These are phyloP conservation scores for Ganaspis sp. DNA, from an alignment of 1,140 invertebrate species.

Conservation along the genomic window DNA sequence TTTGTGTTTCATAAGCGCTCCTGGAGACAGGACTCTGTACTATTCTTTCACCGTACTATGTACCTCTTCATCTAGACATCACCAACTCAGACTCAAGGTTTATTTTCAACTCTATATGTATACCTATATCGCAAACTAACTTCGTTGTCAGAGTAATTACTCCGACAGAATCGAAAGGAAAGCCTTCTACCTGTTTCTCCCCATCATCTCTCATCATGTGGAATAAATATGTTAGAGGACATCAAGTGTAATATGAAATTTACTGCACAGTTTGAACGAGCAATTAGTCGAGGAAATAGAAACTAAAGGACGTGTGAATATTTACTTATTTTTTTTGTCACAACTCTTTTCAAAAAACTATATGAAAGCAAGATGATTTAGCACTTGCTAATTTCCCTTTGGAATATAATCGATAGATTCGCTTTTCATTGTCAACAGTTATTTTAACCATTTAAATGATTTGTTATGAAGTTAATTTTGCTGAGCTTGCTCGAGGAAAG, in stretches of 20 bases:
- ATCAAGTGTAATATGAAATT: background rate
- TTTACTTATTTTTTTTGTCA: too few species aligned
- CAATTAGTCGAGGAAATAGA: background rate
- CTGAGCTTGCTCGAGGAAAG: too few species aligned
- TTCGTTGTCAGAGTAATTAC: constrained; percentile 14
- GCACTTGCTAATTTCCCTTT: too few species aligned
- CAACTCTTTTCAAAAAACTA: too few species aligned
- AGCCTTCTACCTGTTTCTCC: background rate
- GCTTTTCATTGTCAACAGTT: too few species aligned
- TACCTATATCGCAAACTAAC: constrained; percentile 8
- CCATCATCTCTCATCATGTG: background rate
- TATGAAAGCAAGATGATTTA: too few species aligned
- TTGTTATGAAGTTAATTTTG: too few species aligned
- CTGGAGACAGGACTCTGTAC: background rate
- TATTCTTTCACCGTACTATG: background rate
- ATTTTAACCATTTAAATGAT: too few species aligned
- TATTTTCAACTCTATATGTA: background rate
- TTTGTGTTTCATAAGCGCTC: background rate
- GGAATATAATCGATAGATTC: too few species aligned
- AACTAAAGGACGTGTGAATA: background rate
- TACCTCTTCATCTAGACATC: background rate
- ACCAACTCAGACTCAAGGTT: background rate
- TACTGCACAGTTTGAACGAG: background rate
- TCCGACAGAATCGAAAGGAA: background rate
- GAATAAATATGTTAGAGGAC: constrained; percentile 1